Base-by-base conservation (phyloP, 1,140 invertebrate genomes). In the Drosophila eugracilis region DNA sequence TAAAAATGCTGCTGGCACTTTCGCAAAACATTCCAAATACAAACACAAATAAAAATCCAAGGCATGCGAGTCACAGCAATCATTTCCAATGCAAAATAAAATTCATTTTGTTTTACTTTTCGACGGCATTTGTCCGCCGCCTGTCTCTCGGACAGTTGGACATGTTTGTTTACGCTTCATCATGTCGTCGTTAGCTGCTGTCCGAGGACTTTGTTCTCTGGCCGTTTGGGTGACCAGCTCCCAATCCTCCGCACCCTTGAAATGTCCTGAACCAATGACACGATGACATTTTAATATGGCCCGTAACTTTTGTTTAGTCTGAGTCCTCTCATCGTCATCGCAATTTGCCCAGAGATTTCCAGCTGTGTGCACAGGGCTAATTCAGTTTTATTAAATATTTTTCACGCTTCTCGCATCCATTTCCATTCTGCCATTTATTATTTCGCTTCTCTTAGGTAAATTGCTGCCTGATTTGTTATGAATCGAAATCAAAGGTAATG, bases 141-240 rank as follows among this genome's bases (percentile, higher is more conserved):
- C 65, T 76, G 83, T 88, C 83, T 76, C 84, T 88, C 83, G 63
- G 57, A 78, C 41, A 89, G 71, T 72, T 75, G 75, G 75, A 83
- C 84, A 88, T 89, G 84, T 88, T 88, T 88, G 84, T 88, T 88
- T 88, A 88, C 83, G 83, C 83, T 83, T 88, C 83, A 88, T 89
- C 83, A 88, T 88, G 83, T 88, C 74, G 83, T 86, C 81, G 81
- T 86, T 86, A 86, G 74, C 80, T 76, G 81, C 66, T 26, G 42
- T 45, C 22, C 41, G 41, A 48, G 59, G 63, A 71, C 53, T 32
- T 41, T 57, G 42, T 50, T 60, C 41, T 26, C 22, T 39, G 28
- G 45, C 48, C 50, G 24, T 26, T 32, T 12, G 50, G 49, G 37
- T 10, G 3, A 4, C 19, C 49, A 45, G 39, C 30, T 34, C 9